phyloP scores from a whole-genome alignment of 1,140 invertebrate genomes.

The Caenorhabditis remanei region DNA sequence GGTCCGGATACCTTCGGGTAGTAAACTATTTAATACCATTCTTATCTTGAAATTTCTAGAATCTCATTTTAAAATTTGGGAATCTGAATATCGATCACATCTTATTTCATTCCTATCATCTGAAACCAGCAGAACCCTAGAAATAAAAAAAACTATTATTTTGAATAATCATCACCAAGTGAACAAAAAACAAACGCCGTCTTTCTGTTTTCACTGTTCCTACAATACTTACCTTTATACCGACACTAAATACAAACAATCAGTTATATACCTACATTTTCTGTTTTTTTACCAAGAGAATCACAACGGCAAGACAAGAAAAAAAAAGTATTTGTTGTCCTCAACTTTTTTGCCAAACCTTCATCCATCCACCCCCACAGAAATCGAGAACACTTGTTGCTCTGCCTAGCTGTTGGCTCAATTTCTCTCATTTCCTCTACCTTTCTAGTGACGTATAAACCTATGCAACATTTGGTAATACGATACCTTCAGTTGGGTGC shows the following conservation, averaged over 20 bases:
- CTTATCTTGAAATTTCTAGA: too few species aligned
- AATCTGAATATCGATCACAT: too few species aligned
- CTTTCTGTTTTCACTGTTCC: too few species aligned
- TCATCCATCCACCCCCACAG: conserved; percentile 43
- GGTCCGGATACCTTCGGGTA: too few species aligned
- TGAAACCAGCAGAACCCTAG: too few species aligned
- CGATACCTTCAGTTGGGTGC: not conserved
- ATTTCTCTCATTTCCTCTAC: conserved; percentile 7
- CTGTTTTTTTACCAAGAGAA: conserved; percentile 5
- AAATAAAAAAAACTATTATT: too few species aligned
- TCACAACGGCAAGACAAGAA: not conserved
- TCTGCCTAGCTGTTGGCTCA: not conserved
- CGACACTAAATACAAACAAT: not conserved
- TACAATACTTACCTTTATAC: too few species aligned
- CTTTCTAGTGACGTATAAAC: conserved; percentile 17
- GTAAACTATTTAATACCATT: too few species aligned
- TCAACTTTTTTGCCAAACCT: conserved; percentile 13
- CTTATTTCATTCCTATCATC: too few species aligned
- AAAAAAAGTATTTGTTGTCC: conserved; percentile 7
- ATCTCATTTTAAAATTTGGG: too few species aligned
- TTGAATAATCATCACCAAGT: too few species aligned
- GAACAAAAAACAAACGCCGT: too few species aligned
- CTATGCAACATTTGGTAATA: conserved; percentile 46
- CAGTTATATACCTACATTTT: not conserved
- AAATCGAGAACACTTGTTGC: conserved; percentile 45